Evolutionary conservation across 2,113 vertebrate genomes (phyloP).

Genomic region (Vireo altiloquus): DNA sequence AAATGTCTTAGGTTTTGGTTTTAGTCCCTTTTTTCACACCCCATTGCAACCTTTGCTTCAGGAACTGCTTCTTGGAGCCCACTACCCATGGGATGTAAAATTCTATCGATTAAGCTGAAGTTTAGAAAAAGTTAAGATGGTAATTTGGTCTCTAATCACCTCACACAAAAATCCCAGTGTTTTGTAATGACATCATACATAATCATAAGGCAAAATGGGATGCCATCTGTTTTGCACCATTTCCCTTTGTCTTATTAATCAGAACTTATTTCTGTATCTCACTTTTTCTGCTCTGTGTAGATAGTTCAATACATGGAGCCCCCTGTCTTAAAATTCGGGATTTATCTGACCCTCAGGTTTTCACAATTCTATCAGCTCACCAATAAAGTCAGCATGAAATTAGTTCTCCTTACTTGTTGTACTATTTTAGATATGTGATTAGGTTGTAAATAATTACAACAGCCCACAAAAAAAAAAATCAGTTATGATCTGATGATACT

Average conservation of each 20-base stretch:
- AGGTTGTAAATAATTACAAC: not conserved
- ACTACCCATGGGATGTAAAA: not conserved
- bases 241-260: slow-evolving; percentile 69
- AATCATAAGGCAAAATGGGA: slow-evolving; percentile 64
- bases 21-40: not conserved
- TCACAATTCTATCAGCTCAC: not conserved
- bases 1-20: fast-evolving
- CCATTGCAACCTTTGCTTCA: not conserved
- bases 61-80: not conserved
- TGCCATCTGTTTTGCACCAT: slow-evolving; percentile 58
- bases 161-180: slow-evolving; percentile 39
- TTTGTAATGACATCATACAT: slow-evolving; percentile 36
- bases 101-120: not conserved
- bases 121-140: slow-evolving; percentile 30
- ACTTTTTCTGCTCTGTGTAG: slow-evolving; percentile 28
- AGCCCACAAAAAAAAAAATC: not conserved
- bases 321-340: not conserved
- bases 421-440: not conserved
- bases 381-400: not conserved
- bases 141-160: not conserved
- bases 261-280: slow-evolving; percentile 48
- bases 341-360: not conserved
- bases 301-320: not conserved
- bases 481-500: not conserved
- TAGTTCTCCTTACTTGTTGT: not conserved